Conservation (phyloP, 2,888 invertebrate species). For the Melieria picta region DNA sequence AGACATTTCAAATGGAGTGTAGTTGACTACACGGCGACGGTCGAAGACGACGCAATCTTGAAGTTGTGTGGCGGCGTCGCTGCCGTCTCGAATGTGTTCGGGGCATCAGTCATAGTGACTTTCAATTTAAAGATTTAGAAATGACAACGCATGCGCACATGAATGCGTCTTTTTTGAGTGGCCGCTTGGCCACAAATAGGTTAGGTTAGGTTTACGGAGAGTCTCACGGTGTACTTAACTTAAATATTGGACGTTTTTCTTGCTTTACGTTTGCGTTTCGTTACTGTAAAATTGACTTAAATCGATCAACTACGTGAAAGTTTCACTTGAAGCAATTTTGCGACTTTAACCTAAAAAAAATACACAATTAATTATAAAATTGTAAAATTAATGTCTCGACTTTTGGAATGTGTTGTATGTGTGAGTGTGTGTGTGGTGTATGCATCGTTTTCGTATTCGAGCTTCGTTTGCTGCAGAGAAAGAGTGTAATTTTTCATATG, state of each 20-base stretch:
- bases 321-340: slow-evolving; percentile 1
- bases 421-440: slow-evolving; percentile 30
- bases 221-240: slow-evolving; percentile 4
- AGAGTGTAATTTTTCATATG: not conserved
- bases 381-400: not conserved
- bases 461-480: not conserved
- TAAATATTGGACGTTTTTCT: slow-evolving; percentile 19
- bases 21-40: too few species aligned
- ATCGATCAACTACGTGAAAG: not conserved
- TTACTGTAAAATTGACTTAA: not conserved
- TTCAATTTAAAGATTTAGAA: too few species aligned
- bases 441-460: slow-evolving; percentile 37
- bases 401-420: slow-evolving; percentile 15
- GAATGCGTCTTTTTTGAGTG: too few species aligned
- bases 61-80: too few species aligned
- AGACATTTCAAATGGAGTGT: too few species aligned
- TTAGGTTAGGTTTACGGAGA: too few species aligned
- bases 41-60: too few species aligned
- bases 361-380: not conserved
- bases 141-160: too few species aligned
- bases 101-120: too few species aligned
- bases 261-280: not conserved
- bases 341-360: slow-evolving; percentile 16
- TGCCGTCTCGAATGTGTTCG: too few species aligned
- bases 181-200: too few species aligned